Percentiles rank a stretch among this genome's conserved stretches.
These are phyloP conservation scores for Timema podura DNA, from an alignment of 2,888 invertebrate genomes.

Conservation along the genomic window DNA sequence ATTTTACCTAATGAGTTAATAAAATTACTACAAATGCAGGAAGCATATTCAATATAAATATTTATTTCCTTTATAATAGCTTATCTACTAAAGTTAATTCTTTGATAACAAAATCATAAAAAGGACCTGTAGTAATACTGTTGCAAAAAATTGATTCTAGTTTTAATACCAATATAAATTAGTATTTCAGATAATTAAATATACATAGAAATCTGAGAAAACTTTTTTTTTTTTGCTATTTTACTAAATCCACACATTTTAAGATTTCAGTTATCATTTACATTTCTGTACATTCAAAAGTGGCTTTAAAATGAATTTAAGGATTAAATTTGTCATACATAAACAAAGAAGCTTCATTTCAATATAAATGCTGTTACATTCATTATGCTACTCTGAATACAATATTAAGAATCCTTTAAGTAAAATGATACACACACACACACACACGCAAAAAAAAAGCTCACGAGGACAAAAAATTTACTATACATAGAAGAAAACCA, in stretches of 20 bases:
- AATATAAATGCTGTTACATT: conserved; percentile 14
- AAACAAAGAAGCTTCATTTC: neutral
- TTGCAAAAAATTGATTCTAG: too few relatives aligned
- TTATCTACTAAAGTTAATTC: too few relatives aligned
- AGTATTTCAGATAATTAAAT: conserved; percentile 3
- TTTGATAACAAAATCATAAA: too few relatives aligned
- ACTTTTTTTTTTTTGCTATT: neutral
- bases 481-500: conserved; percentile 1
- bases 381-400: conserved; percentile 9
- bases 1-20: too few relatives aligned
- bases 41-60: too few relatives aligned
- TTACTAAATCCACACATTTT: neutral
- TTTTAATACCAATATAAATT: conserved; percentile 11
- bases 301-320: neutral
- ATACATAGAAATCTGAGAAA: too few relatives aligned
- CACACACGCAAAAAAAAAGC: conserved; percentile 10
- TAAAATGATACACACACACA: conserved; percentile 12
- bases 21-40: too few relatives aligned
- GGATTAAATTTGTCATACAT: neutral
- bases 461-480: conserved; percentile 8
- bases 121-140: too few relatives aligned
- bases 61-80: too few relatives aligned
- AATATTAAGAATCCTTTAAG: conserved; percentile 8
- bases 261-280: neutral
- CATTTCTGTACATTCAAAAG: conserved; percentile 10